Percentiles rank a stretch among this genome's conserved stretches.
Evolutionary conservation across 2,113 vertebrate genomes (phyloP).

Genomic region (Ceuthmochares aereus): DNA sequence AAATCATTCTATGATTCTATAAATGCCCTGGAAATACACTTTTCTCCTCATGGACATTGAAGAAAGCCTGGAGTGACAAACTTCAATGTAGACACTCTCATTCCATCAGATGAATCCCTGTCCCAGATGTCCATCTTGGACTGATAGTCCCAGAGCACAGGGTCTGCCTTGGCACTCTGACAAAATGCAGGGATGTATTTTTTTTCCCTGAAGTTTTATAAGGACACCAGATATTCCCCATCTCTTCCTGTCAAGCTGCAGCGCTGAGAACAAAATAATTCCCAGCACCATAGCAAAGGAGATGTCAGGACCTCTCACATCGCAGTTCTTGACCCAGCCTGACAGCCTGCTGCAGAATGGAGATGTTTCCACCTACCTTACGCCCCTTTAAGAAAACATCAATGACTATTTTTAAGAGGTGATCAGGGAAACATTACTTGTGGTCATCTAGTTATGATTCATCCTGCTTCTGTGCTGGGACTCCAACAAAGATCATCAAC

Average conservation of each 20-base stretch:
- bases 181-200: conserved; percentile 41
- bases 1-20: too few species aligned
- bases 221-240: conserved; percentile 59
- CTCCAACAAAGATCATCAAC: neutral
- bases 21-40: neutral
- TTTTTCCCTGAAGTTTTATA: conserved; percentile 58
- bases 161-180: neutral
- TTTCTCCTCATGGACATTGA: neutral
- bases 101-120: neutral
- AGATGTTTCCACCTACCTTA: neutral
- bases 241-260: conserved; percentile 66
- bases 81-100: neutral
- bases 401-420: neutral
- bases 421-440: neutral
- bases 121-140: conserved; percentile 33
- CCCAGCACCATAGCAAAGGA: neutral
- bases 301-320: neutral
- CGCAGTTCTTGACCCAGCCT: neutral
- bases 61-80: conserved; percentile 5
- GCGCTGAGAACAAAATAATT: conserved; percentile 64
- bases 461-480: neutral
- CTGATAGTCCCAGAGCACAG: conserved; percentile 33
- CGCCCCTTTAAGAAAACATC: fast-evolving
- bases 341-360: neutral
- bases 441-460: neutral